phyloP scores from a whole-genome alignment of 2,888 invertebrate genomes.

The Dryomyza anilis region DNA sequence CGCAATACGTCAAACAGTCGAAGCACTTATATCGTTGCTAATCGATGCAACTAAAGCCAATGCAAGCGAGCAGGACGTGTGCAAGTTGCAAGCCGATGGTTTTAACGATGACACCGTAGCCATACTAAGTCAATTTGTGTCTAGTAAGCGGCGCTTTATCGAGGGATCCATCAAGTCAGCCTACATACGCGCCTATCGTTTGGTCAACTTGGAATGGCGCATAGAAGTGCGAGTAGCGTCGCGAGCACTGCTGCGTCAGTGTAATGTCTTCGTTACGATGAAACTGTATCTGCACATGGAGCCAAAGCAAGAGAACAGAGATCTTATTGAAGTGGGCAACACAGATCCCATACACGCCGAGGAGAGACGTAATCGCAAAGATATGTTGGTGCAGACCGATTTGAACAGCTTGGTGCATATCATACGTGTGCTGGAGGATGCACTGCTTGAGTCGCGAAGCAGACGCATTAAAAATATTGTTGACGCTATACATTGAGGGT shows the following conservation, averaged over 20 bases:
- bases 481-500: slow-evolving; percentile 49
- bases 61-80: slow-evolving; percentile 60
- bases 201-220: slow-evolving; percentile 69
- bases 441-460: slow-evolving; percentile 68
- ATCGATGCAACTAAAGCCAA: slow-evolving; percentile 74
- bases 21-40: slow-evolving; percentile 75
- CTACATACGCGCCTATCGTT: slow-evolving; percentile 52
- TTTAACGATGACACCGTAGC: slow-evolving; percentile 50
- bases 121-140: slow-evolving; percentile 55
- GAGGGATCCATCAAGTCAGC: slow-evolving; percentile 57
- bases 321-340: slow-evolving; percentile 43
- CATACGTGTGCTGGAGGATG: slow-evolving; percentile 68
- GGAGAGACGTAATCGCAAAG: slow-evolving; percentile 56
- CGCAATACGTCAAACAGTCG: slow-evolving; percentile 66
- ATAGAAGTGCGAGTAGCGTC: slow-evolving; percentile 70
- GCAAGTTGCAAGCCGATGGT: slow-evolving; percentile 40
- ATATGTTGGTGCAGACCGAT: slow-evolving; percentile 66
- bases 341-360: slow-evolving; percentile 47
- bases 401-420: slow-evolving; percentile 68
- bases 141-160: slow-evolving; percentile 53
- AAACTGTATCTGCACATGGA: slow-evolving; percentile 64
- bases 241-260: slow-evolving; percentile 66
- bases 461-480: slow-evolving; percentile 60
- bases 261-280: slow-evolving; percentile 67
- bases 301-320: slow-evolving; percentile 56